phyloP scores from a whole-genome alignment of 1,140 invertebrate species.

The Drosophila sproati region DNA sequence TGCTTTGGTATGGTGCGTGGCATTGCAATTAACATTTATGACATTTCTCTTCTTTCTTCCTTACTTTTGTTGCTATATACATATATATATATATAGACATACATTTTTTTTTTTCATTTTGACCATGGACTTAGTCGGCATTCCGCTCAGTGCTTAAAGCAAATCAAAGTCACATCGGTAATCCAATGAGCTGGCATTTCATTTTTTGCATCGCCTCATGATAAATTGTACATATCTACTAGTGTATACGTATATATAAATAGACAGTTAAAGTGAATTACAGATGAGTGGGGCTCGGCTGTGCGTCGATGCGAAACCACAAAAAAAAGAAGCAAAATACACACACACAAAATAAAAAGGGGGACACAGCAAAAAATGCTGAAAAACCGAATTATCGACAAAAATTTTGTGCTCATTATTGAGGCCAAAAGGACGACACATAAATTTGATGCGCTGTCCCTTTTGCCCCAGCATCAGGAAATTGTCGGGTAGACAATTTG shows the following conservation, averaged over 20 bases:
- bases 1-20: conserved; percentile 18
- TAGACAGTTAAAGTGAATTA: conserved; percentile 78
- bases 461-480: conserved; percentile 57
- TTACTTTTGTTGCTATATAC: background rate
- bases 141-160: conserved; percentile 36
- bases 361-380: conserved; percentile 40
- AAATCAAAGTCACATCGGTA: conserved; percentile 73
- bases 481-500: conserved; percentile 53
- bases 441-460: conserved; percentile 72
- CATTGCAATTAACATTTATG: conserved; percentile 82
- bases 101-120: background rate
- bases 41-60: conserved; percentile 48
- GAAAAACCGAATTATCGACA: conserved; percentile 74
- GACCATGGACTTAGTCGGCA: conserved; percentile 1
- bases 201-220: conserved; percentile 52
- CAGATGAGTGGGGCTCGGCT: conserved; percentile 60
- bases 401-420: conserved; percentile 76
- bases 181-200: conserved; percentile 72
- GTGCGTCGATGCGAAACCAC: conserved; percentile 48
- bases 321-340: conserved; percentile 7
- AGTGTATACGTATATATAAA: conserved; percentile 38
- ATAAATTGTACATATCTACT: conserved; percentile 58
- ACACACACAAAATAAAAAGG: conserved; percentile 37
- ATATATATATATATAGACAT: too few relatives aligned
- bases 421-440: conserved; percentile 58